Evolutionary conservation across 1,140 invertebrate genomes (phyloP).

Genomic region (Cydia pomonella): DNA sequence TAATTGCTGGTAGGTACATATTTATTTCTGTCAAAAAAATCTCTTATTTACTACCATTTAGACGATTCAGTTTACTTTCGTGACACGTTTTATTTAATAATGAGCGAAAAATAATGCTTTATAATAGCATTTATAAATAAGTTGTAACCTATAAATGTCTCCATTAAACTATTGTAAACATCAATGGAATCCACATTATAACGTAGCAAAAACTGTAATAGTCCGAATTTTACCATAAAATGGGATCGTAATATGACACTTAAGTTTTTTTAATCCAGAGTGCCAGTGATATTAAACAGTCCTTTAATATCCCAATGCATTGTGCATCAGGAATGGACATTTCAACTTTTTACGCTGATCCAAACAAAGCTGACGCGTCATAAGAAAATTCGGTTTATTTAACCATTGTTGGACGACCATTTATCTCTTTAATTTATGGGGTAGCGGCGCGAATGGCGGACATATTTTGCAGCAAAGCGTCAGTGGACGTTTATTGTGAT

Average conservation of each 20-base stretch:
- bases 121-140: neutral
- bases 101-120: neutral
- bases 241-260: constrained; percentile 27
- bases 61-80: neutral
- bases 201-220: constrained; percentile 35
- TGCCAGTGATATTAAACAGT: constrained; percentile 61
- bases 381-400: constrained; percentile 73
- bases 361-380: constrained; percentile 64
- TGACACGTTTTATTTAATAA: neutral
- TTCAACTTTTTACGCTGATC: constrained; percentile 38
- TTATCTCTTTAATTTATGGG: constrained; percentile 78
- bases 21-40: too few relatives aligned
- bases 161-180: constrained; percentile 17
- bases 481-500: constrained; percentile 47
- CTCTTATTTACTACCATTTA: too few relatives aligned
- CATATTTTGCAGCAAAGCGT: constrained; percentile 64
- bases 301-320: constrained; percentile 57
- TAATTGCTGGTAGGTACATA: too few relatives aligned
- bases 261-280: constrained; percentile 59
- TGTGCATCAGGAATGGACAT: constrained; percentile 48
- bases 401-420: constrained; percentile 73
- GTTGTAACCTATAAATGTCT: neutral
- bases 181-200: constrained; percentile 9
- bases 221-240: constrained; percentile 48
- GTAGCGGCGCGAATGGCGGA: constrained; percentile 67